These are phyloP conservation scores for Xerus inauris DNA, from an alignment of 2,113 vertebrate genomes.

Conservation along the genomic window DNA sequence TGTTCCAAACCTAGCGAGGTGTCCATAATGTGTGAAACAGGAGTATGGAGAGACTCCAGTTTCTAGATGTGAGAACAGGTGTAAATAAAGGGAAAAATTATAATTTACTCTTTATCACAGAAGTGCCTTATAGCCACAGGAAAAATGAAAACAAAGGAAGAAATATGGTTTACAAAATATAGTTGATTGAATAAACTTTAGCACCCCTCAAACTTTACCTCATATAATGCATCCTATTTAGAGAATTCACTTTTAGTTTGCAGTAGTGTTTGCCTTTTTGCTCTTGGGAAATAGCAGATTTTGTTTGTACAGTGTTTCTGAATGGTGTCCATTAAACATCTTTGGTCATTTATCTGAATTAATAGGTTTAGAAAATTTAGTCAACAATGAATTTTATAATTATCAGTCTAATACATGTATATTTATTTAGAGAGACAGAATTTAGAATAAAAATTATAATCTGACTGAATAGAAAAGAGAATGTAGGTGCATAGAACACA, in stretches of 20 bases:
- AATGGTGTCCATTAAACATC: neutral
- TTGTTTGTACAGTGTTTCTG: neutral
- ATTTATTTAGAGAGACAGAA: neutral
- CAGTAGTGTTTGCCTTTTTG: neutral
- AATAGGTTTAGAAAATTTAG: neutral
- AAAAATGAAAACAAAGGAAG: conserved; percentile 10
- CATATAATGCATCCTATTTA: neutral
- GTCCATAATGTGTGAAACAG: neutral
- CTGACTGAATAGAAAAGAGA: neutral
- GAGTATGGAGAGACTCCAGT: neutral
- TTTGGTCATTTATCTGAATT: neutral
- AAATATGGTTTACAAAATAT: neutral
- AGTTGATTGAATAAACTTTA: conserved; percentile 16
- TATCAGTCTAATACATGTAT: neutral
- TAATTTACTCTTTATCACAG: neutral
- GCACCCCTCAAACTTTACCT: neutral
- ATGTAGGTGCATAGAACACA: neutral
- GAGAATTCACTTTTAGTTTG: neutral
- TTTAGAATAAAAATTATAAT: neutral
- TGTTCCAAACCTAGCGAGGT: neutral
- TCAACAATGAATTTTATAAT: neutral
- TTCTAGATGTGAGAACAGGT: neutral
- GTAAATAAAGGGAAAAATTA: neutral
- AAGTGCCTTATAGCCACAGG: neutral
- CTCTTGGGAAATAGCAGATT: neutral